These are phyloP conservation scores for Ceratina calcarata DNA, from an alignment of 1,140 invertebrate species.

Conservation along the genomic window DNA sequence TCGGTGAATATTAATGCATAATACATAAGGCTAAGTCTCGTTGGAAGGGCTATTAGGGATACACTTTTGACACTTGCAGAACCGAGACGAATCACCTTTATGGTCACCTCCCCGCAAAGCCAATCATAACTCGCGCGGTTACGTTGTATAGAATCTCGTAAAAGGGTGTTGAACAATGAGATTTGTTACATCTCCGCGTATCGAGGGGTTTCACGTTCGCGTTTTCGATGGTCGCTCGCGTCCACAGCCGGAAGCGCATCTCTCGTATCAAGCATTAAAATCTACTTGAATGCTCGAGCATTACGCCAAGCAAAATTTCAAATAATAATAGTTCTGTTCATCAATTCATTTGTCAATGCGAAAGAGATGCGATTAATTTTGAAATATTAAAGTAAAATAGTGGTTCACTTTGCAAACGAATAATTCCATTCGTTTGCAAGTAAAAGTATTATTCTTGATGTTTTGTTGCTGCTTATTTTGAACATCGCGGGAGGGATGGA, in stretches of 20 bases:
- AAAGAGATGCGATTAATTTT: too few relatives aligned
- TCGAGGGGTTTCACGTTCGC: constrained; percentile 23
- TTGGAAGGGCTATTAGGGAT: constrained; percentile 64
- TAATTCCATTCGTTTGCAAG: too few relatives aligned
- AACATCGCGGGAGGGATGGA: constrained; percentile 59
- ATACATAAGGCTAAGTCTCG: constrained; percentile 60
- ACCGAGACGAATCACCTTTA: constrained; percentile 78
- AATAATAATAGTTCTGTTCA: too few relatives aligned
- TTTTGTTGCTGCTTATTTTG: constrained; percentile 56
- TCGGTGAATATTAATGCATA: constrained; percentile 57
- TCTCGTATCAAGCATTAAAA: constrained; percentile 4
- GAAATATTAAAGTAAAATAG: too few relatives aligned
- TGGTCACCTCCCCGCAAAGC: constrained; percentile 62
- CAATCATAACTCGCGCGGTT: constrained; percentile 67
- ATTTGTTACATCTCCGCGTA: constrained; percentile 58
- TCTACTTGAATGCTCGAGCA: too few relatives aligned
- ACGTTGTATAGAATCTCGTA: constrained; percentile 48
- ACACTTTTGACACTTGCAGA: constrained; percentile 79
- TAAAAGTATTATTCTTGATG: constrained; percentile 37
- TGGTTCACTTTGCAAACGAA: too few relatives aligned
- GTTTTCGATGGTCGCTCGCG: neutral
- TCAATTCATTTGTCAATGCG: too few relatives aligned
- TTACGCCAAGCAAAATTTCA: too few relatives aligned
- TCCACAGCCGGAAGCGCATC: neutral
- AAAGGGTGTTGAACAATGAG: constrained; percentile 60